Percentiles rank a stretch among this genome's conserved stretches.
phyloP scores from a whole-genome alignment of 2,113 vertebrate species.

The Lonchura striata region DNA sequence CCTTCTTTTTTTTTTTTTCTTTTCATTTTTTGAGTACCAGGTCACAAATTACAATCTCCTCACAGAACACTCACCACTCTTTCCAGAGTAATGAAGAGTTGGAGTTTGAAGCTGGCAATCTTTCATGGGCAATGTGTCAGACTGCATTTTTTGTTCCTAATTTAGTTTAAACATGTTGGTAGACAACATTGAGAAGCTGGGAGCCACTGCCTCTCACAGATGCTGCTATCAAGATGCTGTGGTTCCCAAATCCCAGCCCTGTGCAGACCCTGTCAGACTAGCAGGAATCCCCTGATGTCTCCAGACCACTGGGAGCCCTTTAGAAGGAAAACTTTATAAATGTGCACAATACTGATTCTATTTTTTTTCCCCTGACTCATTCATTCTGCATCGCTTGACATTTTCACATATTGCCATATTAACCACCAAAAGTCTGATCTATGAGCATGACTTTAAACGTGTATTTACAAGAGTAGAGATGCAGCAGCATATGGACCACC shows the following conservation, averaged over 20 bases:
- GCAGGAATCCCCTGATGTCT: background rate
- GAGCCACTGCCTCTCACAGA: background rate
- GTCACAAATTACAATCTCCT: background rate
- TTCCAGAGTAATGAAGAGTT: constrained; percentile 14
- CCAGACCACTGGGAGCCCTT: background rate
- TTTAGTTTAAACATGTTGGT: constrained; percentile 7
- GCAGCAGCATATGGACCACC: constrained; percentile 22
- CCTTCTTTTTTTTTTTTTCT: background rate
- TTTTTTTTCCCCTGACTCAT: background rate
- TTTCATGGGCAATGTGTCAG: constrained; percentile 30
- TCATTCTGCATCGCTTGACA: constrained; percentile 27
- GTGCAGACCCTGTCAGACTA: background rate
- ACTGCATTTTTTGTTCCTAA: constrained; percentile 17
- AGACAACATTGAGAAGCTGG: constrained; percentile 20
- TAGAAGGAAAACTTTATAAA: background rate
- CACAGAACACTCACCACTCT: background rate
- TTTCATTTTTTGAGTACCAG: background rate
- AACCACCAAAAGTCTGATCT: constrained; percentile 45
- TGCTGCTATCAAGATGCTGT: background rate
- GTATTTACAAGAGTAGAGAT: constrained; percentile 40
- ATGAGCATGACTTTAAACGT: constrained; percentile 34
- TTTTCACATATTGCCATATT: constrained; percentile 56
- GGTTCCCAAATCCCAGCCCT: background rate
- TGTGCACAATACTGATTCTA: background rate
- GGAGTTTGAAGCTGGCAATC: constrained; percentile 30